Evolutionary conservation across 2,113 vertebrate species (phyloP), one percentile per base, ranked within the genome.

Genomic region (Xiphophorus hellerii): DNA sequence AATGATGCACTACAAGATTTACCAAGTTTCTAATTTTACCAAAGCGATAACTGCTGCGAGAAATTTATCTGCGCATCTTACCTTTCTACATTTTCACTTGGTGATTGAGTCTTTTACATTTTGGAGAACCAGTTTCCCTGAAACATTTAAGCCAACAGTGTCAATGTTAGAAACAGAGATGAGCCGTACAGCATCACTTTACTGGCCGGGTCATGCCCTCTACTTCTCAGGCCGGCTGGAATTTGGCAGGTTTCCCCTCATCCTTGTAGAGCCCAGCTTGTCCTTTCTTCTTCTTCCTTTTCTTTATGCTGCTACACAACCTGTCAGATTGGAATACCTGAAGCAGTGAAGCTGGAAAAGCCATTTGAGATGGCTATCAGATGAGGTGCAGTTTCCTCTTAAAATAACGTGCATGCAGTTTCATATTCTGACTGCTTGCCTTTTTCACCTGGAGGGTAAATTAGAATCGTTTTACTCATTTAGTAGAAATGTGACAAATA

Each of bases 361-460:
- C 70, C 85, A 90, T 91, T 87, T 81, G 75, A 85, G 78, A 82
- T 29, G 78, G 76, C 80, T 85, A 89, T 89, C 81, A 69, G 82
- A 81, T 85, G 84, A 82, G 76, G 82, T 89, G 84, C 84, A 81
- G 85, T 76, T 83, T 64, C 66, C 69, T 35, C 77, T 86, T 82
- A 82, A 82, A 90, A 89, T 78, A 90, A 90, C 85, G 84, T 35
- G 68, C 63, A 62, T 2, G 14, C 74, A 39, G 51, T 14, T 69
- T 66, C 69, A 54, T 73, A 77, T 69, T 78, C 74, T 65, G 71
- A 78, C 29, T 62, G 76, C 72, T 84, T 14, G 1, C 74, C 61
- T 74, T 37, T 77, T 76, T 83, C 85, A 89, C 87, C 83, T 82
- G 82, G 29, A 69, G 78, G 75, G 11, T 84, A 42, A 72, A 87